Percentiles rank a stretch among this genome's conserved stretches.
Evolutionary conservation across 2,113 vertebrate species (phyloP).

Genomic region (Sinocyclocheilus rhinocerous): DNA sequence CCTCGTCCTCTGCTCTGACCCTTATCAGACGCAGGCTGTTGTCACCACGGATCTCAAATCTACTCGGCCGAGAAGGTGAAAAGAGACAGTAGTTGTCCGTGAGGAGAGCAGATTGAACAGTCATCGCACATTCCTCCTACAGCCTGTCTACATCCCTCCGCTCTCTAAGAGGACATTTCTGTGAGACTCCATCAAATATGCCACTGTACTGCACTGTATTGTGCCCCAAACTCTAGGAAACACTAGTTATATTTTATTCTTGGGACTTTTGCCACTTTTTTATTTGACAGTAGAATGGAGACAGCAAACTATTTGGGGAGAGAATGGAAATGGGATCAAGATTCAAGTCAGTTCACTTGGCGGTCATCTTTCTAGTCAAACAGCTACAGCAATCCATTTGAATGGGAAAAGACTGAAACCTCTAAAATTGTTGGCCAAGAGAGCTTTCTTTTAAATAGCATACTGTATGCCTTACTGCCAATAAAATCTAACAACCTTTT

Average conservation of each 20-base stretch:
- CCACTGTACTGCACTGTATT: too few species aligned
- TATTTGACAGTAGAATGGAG: neutral
- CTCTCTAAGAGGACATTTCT: neutral
- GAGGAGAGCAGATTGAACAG: neutral
- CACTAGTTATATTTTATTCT: neutral
- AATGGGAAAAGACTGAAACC: neutral
- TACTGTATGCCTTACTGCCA: neutral
- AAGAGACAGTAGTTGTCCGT: constrained; percentile 28
- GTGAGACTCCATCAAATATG: neutral
- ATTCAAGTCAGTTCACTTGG: neutral
- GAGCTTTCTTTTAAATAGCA: neutral
- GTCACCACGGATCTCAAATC: constrained; percentile 93
- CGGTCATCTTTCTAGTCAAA: neutral
- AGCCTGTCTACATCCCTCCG: neutral
- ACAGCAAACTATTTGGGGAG: neutral
- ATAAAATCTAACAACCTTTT: neutral
- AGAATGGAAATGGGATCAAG: neutral
- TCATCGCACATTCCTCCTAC: constrained; percentile 21
- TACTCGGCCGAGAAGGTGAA: constrained; percentile 62
- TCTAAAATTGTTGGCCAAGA: neutral
- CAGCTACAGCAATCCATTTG: neutral
- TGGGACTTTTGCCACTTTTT: neutral
- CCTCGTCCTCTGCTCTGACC: constrained; percentile 89
- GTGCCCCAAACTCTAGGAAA: neutral
- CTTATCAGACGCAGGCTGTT: constrained; percentile 89